A percentile compares a stretch with the other conserved stretches of the same genome.
These are phyloP conservation scores for Meandrina meandrites DNA, from an alignment of 92 coral and sea anemone species.

Conservation along the genomic window DNA sequence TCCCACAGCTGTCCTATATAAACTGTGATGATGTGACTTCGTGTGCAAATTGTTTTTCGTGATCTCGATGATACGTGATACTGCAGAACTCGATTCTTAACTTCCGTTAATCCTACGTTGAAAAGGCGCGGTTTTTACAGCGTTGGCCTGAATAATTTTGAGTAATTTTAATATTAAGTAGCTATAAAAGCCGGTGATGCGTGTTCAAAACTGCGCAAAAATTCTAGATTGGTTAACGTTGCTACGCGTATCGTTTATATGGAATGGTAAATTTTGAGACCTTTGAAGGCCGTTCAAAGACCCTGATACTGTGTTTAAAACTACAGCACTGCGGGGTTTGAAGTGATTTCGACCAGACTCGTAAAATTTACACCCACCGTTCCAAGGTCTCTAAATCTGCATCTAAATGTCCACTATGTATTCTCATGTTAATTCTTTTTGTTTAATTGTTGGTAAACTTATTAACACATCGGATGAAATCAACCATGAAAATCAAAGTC, in stretches of 20 bases:
- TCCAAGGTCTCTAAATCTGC: neutral
- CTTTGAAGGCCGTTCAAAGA: neutral
- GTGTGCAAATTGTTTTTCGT: neutral
- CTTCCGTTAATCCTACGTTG: neutral
- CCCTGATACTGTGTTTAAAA: neutral
- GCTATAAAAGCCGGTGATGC: neutral
- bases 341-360: neutral
- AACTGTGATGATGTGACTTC: neutral
- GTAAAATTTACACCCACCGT: neutral
- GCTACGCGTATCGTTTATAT: neutral
- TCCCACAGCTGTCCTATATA: neutral
- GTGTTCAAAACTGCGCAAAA: neutral
- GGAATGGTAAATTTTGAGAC: neutral
- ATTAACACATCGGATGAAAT: neutral
- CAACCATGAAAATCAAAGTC: neutral
- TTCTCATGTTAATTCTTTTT: slow-evolving; percentile 30
- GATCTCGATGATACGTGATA: slow-evolving; percentile 4
- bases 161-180: slow-evolving; percentile 1
- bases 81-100: neutral
- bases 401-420: neutral
- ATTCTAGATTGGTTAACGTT: neutral
- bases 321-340: neutral
- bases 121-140: slow-evolving; percentile 38
- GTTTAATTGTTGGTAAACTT: neutral
- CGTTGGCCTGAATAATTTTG: slow-evolving; percentile 12